Base-by-base conservation (phyloP, 2,888 invertebrate species). In the Dolichomitus sp. region DNA sequence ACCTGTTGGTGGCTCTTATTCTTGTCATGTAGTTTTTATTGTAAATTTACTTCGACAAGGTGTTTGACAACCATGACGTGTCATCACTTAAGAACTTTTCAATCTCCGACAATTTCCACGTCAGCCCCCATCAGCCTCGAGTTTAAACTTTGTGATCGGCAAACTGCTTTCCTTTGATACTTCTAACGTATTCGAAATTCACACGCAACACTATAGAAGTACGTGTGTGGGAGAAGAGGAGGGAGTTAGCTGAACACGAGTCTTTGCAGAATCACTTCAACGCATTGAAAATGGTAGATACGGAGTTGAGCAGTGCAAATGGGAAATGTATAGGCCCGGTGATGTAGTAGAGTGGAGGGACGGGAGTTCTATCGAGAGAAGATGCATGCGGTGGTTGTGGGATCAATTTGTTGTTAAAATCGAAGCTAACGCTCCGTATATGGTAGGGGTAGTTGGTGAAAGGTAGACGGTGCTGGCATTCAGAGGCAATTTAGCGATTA, bases 401-500 rank as follows among this genome's bases (percentile, higher is more conserved):
- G 84, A 89, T 88, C 86, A 89, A 89, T 89, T 87, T 86, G 87
- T 89, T 88, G 89, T 88, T 87, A 88, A 87, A 88, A 88, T 85
- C 80, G 68, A 59, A 54, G 37, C 42, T 68, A 76, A 37, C 50
- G 45, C 66, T 59, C 68, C 52, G 48, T 33, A 48, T 37, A 37
- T 42, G 48, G 17, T 23, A 40, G 23, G 68, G 57, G 52, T n/a
- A 74, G 54, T 57, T 72, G 75, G 79, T 82, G 80, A 81, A 85
- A 85, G 83, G 83, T 83, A 76, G 75, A 79, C 81, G 73, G 78
- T 73, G 75, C 74, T 73, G 77, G 84, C 85, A 89, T 90, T 89
- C 89, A 86, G 85, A 87, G 86, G 86, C 87, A 90, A 90, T 91
- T 89, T 88, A 88, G 83, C 88, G 87, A 90, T 90, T 91, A 89